Base-by-base conservation (phyloP, 2,888 invertebrate genomes). In the Schrankia costaestrigalis region DNA sequence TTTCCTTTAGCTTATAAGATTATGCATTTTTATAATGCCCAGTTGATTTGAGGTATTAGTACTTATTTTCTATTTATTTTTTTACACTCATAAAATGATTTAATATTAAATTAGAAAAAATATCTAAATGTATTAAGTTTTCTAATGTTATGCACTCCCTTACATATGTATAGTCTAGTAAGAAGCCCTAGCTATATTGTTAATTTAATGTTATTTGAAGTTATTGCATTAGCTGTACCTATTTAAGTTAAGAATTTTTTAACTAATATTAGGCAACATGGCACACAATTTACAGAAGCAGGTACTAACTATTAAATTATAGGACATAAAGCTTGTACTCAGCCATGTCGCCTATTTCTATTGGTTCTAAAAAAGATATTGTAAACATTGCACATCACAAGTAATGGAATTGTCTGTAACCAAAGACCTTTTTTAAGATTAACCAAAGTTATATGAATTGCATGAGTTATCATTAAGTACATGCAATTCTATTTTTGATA, bases 351-450 rank as follows among this genome's bases (percentile, higher is more conserved):
- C n/a, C n/a, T n/a, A n/a, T n/a, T n/a, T n/a, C n/a, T n/a, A n/a
- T n/a, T n/a, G n/a, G n/a, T n/a, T n/a, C n/a, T n/a, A n/a, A n/a
- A n/a, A n/a, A n/a, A n/a, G n/a, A n/a, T n/a, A n/a, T n/a, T 38
- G 23, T 33, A 36, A 33, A 43, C 36, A 41, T 45, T 56, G 46
- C 59, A 56, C 56, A 56, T 56, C 56, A 56, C 60, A 56, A n/a
- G 30, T 44, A 52, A 52, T 58, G 46, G 44, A 56, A 56, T 59
- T 58, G 52, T 44, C 26, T 58, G 35, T 52, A 63, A 70, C 72
- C 72, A 72, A 72, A 72, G 72, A 72, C 57, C 53, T 51, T 61
- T n/a, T n/a, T 41, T 31, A 54, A 55, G 41, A 55, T 42, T 65
- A 59, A 69, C 70, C 71, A 69, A 72, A 72, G 67, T 59, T 59